Conservation (phyloP, 2,888 invertebrate species). For the Drosophila seclusa region DNA sequence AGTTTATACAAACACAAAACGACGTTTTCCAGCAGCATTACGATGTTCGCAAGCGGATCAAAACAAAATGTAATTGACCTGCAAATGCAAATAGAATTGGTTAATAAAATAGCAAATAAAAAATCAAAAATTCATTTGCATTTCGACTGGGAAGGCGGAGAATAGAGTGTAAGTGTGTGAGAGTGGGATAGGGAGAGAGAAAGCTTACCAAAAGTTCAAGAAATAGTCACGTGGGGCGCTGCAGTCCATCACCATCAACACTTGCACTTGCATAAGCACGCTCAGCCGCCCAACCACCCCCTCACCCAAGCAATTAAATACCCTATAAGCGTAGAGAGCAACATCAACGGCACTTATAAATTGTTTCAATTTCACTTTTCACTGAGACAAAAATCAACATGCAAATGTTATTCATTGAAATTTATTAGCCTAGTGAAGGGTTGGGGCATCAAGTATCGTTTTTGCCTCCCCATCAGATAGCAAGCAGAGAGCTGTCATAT, state of each 20-base stretch:
- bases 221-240: conserved; percentile 28
- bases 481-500: conserved; percentile 5
- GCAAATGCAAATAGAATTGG: background rate
- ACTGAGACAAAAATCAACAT: conserved; percentile 36
- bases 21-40: background rate
- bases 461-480: background rate
- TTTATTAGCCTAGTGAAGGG: conserved; percentile 48
- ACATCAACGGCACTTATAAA: background rate
- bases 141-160: background rate
- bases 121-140: conserved; percentile 1
- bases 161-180: background rate
- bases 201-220: conserved; percentile 13
- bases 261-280: conserved; percentile 33
- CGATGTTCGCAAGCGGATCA: too few relatives aligned
- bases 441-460: background rate
- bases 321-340: background rate
- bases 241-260: background rate
- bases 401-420: conserved; percentile 62
- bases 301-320: background rate
- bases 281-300: background rate
- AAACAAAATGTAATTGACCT: conserved; percentile 4
- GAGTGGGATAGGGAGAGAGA: background rate
- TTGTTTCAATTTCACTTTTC: conserved; percentile 49
- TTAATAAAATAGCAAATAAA: background rate
- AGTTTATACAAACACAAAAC: background rate